Base-by-base conservation (phyloP, 2,797 vertebrate species). In the Monodelphis domestica region DNA sequence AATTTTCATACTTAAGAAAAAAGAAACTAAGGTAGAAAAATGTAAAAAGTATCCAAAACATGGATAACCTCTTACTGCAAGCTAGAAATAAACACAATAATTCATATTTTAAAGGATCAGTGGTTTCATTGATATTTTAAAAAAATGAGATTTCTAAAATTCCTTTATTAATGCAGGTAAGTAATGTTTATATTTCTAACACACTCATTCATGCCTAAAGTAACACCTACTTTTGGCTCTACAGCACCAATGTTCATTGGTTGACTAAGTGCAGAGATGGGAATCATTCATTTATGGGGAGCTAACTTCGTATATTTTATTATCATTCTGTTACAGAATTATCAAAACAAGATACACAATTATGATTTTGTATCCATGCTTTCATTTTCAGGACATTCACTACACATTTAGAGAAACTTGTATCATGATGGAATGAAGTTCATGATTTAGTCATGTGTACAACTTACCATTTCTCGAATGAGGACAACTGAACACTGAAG, bases 401-500 rank as follows among this genome's bases (percentile, higher is more conserved):
- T 89, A 53, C 53, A 45, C 9, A 78, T 78, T 45, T 12, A 10
- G 38, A 78, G 70, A 53, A 53, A 7, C 70, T 78, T 45, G 21
- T 70, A 2, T 7, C 17, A 38, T 38, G 30, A 70, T 38, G 17
- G 7, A 38, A 70, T 63, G 57, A 63, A 70, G n/a, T 38, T 17
- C n/a, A 53, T 45, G 38, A n/a, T 38, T 45, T 59, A 53, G 63
- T 56, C 59, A 54, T 2, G 45, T 11, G 59, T 51, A 55, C 45
- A 0, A 38, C 15, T 97, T 95, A 98, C 98, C 98, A 98, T 99
- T 95, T 98, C 98, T 88, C 90, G 96, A 91, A 98, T 94, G 29
- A 99, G 97, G 57, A 99, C 95, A 90, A 96, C 98, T 28, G 98
- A 99, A 93, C 98, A 98, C 94, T 99, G 98, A 94, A 99, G 94